These are phyloP conservation scores for Eupithecia subfuscata DNA, from an alignment of 2,888 invertebrate genomes.

Conservation along the genomic window DNA sequence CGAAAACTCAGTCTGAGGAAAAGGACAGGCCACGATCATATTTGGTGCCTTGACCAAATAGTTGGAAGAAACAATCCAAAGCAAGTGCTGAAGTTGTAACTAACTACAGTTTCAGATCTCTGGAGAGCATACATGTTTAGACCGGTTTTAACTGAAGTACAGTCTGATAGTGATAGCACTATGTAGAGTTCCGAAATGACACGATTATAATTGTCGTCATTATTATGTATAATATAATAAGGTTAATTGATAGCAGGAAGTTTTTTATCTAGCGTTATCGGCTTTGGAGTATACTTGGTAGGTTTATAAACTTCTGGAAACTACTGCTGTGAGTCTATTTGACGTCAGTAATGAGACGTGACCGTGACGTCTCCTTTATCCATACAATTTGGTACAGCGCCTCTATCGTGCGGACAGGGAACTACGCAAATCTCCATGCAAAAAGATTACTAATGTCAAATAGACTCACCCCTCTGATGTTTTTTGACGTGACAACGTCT, in stretches of 20 bases:
- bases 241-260: neutral
- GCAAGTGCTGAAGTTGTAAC: slow-evolving; percentile 11
- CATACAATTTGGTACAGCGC: too few species aligned
- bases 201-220: neutral
- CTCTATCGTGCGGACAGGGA: too few species aligned
- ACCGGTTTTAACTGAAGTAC: neutral
- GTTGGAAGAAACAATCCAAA: neutral
- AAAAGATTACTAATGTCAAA: too few species aligned
- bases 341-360: too few species aligned
- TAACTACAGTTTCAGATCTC: neutral
- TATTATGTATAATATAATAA: neutral
- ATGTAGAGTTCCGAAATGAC: neutral
- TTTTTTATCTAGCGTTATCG: neutral
- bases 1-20: neutral
- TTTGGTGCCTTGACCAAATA: slow-evolving; percentile 7
- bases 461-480: too few species aligned
- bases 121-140: neutral
- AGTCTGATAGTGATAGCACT: neutral
- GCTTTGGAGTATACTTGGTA: neutral
- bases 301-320: neutral
- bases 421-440: too few species aligned
- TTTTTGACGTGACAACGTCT: too few species aligned
- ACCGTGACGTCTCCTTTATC: too few species aligned
- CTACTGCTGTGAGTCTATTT: neutral
- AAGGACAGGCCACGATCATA: neutral